Evolutionary conservation across 2,888 invertebrate species (phyloP).

Genomic region (Clepsis dumicolana): DNA sequence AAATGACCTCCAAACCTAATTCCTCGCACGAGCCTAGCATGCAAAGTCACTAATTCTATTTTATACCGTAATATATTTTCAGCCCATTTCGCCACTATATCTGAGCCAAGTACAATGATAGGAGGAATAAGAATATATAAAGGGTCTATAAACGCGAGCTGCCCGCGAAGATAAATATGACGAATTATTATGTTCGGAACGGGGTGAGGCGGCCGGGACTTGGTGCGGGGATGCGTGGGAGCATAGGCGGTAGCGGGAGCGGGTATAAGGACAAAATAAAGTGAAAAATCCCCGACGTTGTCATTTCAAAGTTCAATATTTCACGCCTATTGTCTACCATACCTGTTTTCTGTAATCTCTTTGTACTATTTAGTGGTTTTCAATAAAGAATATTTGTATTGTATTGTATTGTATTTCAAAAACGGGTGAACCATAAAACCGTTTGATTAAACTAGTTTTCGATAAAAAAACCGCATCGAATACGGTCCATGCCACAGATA

Average conservation of each 20-base stretch:
- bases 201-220: slow-evolving; percentile 16
- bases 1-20: neutral
- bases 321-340: no score
- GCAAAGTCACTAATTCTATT: slow-evolving; percentile 29
- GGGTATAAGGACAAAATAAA: no score
- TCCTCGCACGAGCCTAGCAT: neutral
- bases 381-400: no score
- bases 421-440: no score
- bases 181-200: slow-evolving; percentile 43
- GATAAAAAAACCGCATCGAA: no score
- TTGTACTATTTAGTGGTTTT: no score
- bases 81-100: slow-evolving; percentile 39
- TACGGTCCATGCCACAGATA: no score
- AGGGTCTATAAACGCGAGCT: slow-evolving; percentile 28
- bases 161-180: slow-evolving; percentile 43
- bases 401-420: no score
- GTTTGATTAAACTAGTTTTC: no score
- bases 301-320: no score
- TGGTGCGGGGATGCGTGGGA: slow-evolving; percentile 4
- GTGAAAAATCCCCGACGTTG: no score
- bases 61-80: slow-evolving; percentile 35
- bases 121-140: slow-evolving; percentile 43
- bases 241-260: neutral
- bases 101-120: slow-evolving; percentile 35
- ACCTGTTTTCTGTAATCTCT: no score